These are phyloP conservation scores for Steromphala cineraria DNA, from an alignment of 2,888 invertebrate species.

Conservation along the genomic window DNA sequence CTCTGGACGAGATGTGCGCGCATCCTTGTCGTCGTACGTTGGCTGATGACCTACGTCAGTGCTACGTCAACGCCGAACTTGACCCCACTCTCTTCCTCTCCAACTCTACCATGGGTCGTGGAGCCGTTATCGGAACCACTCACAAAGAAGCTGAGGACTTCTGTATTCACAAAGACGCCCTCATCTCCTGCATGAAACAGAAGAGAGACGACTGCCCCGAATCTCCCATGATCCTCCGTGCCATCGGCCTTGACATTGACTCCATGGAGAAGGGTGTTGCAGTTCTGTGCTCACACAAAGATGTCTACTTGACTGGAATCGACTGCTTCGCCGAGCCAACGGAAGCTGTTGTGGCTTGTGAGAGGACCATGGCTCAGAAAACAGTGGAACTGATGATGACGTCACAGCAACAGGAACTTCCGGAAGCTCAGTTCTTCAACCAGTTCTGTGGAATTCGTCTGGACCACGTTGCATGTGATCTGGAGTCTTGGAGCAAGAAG, in stretches of 20 bases:
- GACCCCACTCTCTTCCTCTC: slow-evolving; percentile 38
- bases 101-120: slow-evolving; percentile 34
- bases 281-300: slow-evolving; percentile 35
- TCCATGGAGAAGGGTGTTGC: slow-evolving; percentile 37
- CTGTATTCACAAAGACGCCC: slow-evolving; percentile 35
- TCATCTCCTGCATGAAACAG: slow-evolving; percentile 36
- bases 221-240: slow-evolving; percentile 28
- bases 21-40: slow-evolving; percentile 34
- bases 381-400: slow-evolving; percentile 33
- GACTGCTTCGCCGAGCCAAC: slow-evolving; percentile 21
- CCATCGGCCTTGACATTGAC: slow-evolving; percentile 36
- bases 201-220: slow-evolving; percentile 38
- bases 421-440: slow-evolving; percentile 6
- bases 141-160: slow-evolving; percentile 26
- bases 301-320: slow-evolving; percentile 26
- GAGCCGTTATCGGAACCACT: slow-evolving; percentile 36
- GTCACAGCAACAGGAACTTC: slow-evolving; percentile 2
- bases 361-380: slow-evolving; percentile 30
- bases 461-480: slow-evolving; percentile 35
- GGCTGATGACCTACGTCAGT: slow-evolving; percentile 26
- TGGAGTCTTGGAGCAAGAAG: slow-evolving; percentile 37
- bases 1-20: not conserved
- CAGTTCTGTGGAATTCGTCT: slow-evolving; percentile 24
- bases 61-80: slow-evolving; percentile 31
- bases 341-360: slow-evolving; percentile 12